Percentiles rank a stretch among this genome's conserved stretches.
Evolutionary conservation across 2,113 vertebrate genomes (phyloP).

Genomic region (Otolemur garnettii): DNA sequence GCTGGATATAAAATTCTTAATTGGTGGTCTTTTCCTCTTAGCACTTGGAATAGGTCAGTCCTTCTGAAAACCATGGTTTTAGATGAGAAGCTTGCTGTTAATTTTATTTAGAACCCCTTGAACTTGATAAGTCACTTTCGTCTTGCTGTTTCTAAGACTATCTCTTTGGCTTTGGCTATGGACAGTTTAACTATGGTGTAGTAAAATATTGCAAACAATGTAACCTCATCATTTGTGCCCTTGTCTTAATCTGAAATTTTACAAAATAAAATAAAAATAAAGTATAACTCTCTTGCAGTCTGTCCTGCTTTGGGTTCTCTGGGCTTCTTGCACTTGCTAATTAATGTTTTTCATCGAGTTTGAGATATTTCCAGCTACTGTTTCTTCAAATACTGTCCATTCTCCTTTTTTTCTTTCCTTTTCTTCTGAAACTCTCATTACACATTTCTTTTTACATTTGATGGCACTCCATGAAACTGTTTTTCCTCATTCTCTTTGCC

Average conservation of each 20-base stretch:
- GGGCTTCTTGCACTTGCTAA: not conserved
- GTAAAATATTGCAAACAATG: not conserved
- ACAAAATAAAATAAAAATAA: too few relatives aligned
- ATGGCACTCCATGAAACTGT: not conserved
- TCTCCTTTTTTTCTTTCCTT: not conserved
- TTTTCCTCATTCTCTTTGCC: not conserved
- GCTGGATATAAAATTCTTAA: not conserved
- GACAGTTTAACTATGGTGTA: not conserved
- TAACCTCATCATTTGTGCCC: too few relatives aligned
- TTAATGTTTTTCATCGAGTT: not conserved
- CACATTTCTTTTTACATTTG: not conserved
- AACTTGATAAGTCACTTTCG: not conserved
- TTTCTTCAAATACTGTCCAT: conserved; percentile 12
- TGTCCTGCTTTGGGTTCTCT: not conserved
- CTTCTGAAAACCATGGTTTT: not conserved
- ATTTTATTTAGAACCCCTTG: not conserved
- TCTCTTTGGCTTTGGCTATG: not conserved
- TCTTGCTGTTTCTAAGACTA: not conserved
- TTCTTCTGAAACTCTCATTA: not conserved
- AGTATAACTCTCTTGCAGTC: not conserved
- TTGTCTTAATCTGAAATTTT: too few relatives aligned
- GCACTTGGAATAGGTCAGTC: not conserved
- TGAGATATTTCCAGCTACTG: not conserved
- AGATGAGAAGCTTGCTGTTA: not conserved
- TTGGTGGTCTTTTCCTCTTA: not conserved